Evolutionary conservation across 2,113 vertebrate species (phyloP).

Genomic region (Alectura lathami): DNA sequence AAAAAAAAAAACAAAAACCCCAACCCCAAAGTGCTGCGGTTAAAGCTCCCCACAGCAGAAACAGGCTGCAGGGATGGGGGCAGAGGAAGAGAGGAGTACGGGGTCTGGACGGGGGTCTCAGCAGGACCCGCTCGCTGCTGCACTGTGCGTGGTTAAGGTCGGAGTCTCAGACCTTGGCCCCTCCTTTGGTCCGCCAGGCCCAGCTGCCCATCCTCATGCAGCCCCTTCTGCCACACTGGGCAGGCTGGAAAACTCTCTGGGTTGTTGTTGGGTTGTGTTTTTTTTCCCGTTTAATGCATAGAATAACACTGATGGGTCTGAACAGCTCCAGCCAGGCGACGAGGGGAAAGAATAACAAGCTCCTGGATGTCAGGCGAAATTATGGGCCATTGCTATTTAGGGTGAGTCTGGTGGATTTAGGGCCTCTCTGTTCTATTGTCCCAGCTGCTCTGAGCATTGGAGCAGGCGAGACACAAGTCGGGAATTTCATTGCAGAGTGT

Average conservation of each 20-base stretch:
- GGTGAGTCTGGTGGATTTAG: conserved; percentile 92
- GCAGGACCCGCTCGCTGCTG: no score
- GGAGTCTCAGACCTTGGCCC: background rate
- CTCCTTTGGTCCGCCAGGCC: background rate
- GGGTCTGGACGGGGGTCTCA: background rate
- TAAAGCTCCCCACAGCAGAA: background rate
- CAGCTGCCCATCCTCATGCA: background rate
- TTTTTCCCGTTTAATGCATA: conserved; percentile 62
- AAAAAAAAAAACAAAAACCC: background rate
- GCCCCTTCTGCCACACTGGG: background rate
- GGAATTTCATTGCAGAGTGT: conserved; percentile 64
- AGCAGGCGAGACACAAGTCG: conserved; percentile 69
- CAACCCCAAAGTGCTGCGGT: background rate
- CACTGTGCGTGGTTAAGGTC: no score
- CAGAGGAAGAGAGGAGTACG: background rate
- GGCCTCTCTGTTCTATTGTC: conserved; percentile 86
- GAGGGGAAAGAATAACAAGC: conserved; percentile 94
- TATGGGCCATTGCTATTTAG: conserved; percentile 88
- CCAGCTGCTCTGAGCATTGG: conserved; percentile 63
- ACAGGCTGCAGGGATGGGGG: background rate
- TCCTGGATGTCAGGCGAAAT: conserved; percentile 88
- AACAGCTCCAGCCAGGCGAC: conserved; percentile 92
- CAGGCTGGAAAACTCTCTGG: conserved; percentile 27
- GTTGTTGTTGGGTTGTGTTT: conserved; percentile 57
- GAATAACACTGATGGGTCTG: conserved; percentile 90